Evolutionary conservation across 2,113 vertebrate genomes (phyloP), one percentile per base, ranked within the genome.

Genomic region (Hemichromis elongatus): DNA sequence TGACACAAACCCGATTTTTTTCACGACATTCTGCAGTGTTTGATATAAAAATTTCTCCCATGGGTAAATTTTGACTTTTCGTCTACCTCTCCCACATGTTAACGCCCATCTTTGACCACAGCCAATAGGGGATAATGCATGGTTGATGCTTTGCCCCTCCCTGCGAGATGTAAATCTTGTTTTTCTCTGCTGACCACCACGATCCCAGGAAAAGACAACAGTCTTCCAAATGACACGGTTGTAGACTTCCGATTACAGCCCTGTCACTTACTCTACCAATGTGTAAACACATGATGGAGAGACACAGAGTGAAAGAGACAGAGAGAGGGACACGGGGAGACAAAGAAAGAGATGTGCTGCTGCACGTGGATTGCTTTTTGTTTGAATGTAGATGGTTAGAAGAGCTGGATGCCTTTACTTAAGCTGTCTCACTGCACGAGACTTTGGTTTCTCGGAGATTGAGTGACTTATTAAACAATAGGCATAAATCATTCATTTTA

Each of bases 221-320:
- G 89, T 90, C 86, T 92, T 93, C 88, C 91, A 96, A 96, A 96
- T 96, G 93, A 96, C 94, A 95, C 66, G 80, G 93, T 95, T 93
- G 93, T 92, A 91, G 91, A 95, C 94, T 96, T 96, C 95, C 94
- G 94, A 96, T 96, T 96, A 95, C 92, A 96, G 92, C 89, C 94
- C 91, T 95, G 92, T 94, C 93, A 94, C 92, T 93, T 93, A 92
- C 90, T 86, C 88, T 73, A 86, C 84, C 89, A 78, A 90, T 40
- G 81, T 88, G 88, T 93, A 94, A 92, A 93, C 88, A 92, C 91
- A 88, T 89, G 86, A 93, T 91, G 79, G 92, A 86, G 84, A 89
- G 88, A 89, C 55, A 26, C 24, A 53, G 50, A 82, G 57, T 1
- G 73, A 86, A 61, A 79, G 63, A 33, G 70, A 82, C 28, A 80